phyloP scores from a whole-genome alignment of 2,888 invertebrate species.

The Cheilosia variabilis region DNA sequence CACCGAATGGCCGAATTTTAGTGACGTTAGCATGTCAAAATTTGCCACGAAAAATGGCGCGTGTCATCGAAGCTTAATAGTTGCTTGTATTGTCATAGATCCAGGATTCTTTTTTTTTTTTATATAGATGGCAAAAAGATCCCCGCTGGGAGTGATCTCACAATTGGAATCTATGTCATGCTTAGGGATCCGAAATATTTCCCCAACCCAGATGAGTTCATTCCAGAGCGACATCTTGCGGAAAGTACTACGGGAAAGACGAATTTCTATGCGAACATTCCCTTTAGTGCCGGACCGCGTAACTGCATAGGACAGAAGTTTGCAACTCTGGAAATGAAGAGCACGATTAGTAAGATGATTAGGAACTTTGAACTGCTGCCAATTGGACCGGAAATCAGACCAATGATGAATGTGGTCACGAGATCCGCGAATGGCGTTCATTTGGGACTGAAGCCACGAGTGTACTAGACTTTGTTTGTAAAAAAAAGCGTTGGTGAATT shows the following conservation, averaged over 20 bases:
- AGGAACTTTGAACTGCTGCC: slow-evolving; percentile 80
- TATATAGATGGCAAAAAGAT: slow-evolving; percentile 79
- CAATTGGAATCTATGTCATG: slow-evolving; percentile 78
- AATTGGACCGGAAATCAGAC: slow-evolving; percentile 78
- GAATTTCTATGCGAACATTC: slow-evolving; percentile 80
- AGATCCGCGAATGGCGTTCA: slow-evolving; percentile 80
- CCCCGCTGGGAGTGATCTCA: slow-evolving; percentile 79
- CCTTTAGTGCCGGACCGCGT: slow-evolving; percentile 82
- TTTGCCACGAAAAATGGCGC: too few relatives aligned
- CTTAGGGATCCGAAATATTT: slow-evolving; percentile 80
- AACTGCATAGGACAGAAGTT: slow-evolving; percentile 83
- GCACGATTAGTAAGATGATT: slow-evolving; percentile 79
- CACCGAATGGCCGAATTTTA: too few relatives aligned
- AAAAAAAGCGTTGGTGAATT: neutral
- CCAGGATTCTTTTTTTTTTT: neutral
- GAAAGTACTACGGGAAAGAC: slow-evolving; percentile 84
- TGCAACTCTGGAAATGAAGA: slow-evolving; percentile 82
- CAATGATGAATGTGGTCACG: slow-evolving; percentile 78
- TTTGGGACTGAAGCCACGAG: slow-evolving; percentile 78
- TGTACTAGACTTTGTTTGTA: slow-evolving; percentile 32
- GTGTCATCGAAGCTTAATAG: neutral
- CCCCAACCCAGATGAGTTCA: slow-evolving; percentile 79
- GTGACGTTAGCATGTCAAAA: too few relatives aligned
- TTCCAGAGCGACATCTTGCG: slow-evolving; percentile 82
- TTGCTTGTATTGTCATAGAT: neutral